Evolutionary conservation across 2,888 invertebrate species (phyloP), one percentile per base, ranked within the genome.

Genomic region (Meiosimyza platycephala): DNA sequence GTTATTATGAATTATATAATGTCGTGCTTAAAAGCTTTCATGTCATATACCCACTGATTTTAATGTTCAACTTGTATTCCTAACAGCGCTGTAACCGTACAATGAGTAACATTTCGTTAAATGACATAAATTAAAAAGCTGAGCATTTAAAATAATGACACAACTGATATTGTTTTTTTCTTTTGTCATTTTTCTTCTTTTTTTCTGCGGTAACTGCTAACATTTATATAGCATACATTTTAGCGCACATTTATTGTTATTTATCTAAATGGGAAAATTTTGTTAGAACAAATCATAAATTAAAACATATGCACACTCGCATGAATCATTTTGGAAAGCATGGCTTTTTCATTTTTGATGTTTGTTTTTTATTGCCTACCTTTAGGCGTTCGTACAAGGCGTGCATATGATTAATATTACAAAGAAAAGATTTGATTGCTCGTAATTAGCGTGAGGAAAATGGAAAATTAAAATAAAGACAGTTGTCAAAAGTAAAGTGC

Each of bases 1-100:
- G 72, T 71, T 79, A 82, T 82, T 82, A 84, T 84, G 83, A 84
- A 81, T 84, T 84, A 84, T 84, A 83, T 83, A 81, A 82, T 84
- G 82, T 83, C 84, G 83, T 84, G 84, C 81, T 84, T 83, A 82
- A 52, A 83, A 84, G 79, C 81, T 83, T 83, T 83, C 79, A 83
- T 82, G 83, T 80, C 82, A 81, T 78, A 82, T 78, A 22, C 68
- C 22, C 47, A 40, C 40, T 40, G 40, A 40, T 40, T 40, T 40
- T 40, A 40, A 40, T 40, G 40, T 40, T 9, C 40, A 40, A 40
- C 40, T 40, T 40, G 40, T 40, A 18, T 54, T 16, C 54, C 54
- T 54, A 71, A 51, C 72, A 68, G 60, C 60, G 74, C 74, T 74
- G 72, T 72, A 66, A 62, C 18, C 18, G 54, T 69, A 74, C 75